Evolutionary conservation across 2,888 invertebrate genomes (phyloP), one percentile per base, ranked within the genome.

Genomic region (Operophtera brumata): DNA sequence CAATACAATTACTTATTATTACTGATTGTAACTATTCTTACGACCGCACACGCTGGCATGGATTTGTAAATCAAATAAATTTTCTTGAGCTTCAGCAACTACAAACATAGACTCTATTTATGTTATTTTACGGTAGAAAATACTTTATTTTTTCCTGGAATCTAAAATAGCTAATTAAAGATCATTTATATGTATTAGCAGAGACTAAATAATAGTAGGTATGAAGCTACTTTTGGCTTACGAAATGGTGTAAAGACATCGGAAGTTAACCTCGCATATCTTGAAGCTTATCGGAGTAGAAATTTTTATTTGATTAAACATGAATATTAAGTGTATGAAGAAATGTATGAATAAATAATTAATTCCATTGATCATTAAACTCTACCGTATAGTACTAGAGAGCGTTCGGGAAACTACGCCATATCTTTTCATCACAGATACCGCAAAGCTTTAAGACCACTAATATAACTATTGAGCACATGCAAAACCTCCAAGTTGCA

Each of bases 21-120:
- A 62, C 59, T 65, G 60, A 61, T 57, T 56, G 52, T 61, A 57
- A 57, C 20, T 20, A 20, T 54, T 54, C 54, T 39, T 25, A 56
- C 51, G 62, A 69, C 66, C 64, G 64, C 69, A 71, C 69, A 67
- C 56, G 59, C 62, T 26, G 58, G 54, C 66, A 65, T 65, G 56
- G 54, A 52, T 67, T 63, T 66, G 69, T 73, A 74, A 77, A 77
- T 74, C 74, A 70, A 75, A 71, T 70, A 64, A 65, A 67, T 67
- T 70, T 69, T 67, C 69, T 69, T 65, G 63, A 66, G 30, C 30
- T 2, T 7, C 30, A 56, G 60, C 46, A 60, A 62, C 60, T 54
- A 56, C 55, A 26, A 37, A 47, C 28, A 45, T 25, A 25, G 47
- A 32, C 50, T 43, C 11, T 46, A 43, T 26, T 25, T 26, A 11